Evolutionary conservation across 2,888 invertebrate genomes (phyloP), one percentile per base, ranked within the genome.

Genomic region (Melanostoma mellinum): DNA sequence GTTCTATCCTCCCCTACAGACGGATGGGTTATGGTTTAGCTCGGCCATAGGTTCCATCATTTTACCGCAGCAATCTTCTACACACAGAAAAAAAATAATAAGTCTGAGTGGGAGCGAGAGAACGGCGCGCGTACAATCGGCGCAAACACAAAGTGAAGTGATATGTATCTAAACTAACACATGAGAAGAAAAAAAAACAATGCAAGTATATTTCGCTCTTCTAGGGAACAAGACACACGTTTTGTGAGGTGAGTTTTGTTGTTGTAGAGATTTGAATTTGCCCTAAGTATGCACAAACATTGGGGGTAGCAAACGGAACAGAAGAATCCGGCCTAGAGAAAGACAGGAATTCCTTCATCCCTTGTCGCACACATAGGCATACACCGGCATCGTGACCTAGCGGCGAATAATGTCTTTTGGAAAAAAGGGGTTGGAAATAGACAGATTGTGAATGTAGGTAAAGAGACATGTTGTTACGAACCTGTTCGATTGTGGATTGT

Each of bases 1-100:
- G 80, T 81, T 81, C 80, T 81, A 76, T 71, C 71, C 76, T 81
- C 76, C 75, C 76, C 65, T 81, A 71, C 80, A 71, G 71, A 60
- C 80, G 69, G 60, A 71, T 76, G 76, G 65, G 76, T 76, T 81
- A 81, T 81, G 80, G 42, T 67, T 71, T 50, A 76, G 48, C 42
- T 60, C 53, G 48, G n/a, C 40, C 40, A 32, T 58, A 71, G 71
- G 80, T 60, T 71, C 46, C 53, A 67, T 69, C 53, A 60, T 81
- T 81, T 81, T 76, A 76, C 75, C 65, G 75, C 74, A 80, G 56
- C 52, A 63, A 60, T 58, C 48, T 52, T 40, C 61, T 33, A 55
- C 35, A 35, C 20, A 53, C 33, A 48, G 46, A 40, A 36, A 46
- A 10, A 42, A 48, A 58, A 32, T 35, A 9, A 40, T 32, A 40